Percentiles rank a stretch among this genome's conserved stretches.
These are phyloP conservation scores for Nomada ferruginata DNA, from an alignment of 2,888 invertebrate species.

Conservation along the genomic window DNA sequence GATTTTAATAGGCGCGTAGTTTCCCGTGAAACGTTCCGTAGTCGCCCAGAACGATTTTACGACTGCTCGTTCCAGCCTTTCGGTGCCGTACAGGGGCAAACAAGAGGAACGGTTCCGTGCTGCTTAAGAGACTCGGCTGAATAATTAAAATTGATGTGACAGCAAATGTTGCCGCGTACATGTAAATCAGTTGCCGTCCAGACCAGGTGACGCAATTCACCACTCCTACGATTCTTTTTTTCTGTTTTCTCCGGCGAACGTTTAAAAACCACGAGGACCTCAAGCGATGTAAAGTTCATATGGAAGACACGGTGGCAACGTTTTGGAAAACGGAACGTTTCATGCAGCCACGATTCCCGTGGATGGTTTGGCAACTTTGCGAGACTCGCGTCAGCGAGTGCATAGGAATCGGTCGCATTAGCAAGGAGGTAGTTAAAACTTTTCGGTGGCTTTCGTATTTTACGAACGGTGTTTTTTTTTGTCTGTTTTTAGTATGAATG, in stretches of 20 bases:
- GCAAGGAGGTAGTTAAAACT: background rate
- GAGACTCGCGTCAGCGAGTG: background rate
- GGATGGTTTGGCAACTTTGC: background rate
- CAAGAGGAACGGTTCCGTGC: conserved; percentile 56
- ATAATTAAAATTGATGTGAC: conserved; percentile 71
- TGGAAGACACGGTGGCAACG: background rate
- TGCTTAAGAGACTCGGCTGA: conserved; percentile 55
- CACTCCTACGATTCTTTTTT: background rate
- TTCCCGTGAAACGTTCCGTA: conserved; percentile 66
- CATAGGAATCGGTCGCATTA: conserved; percentile 29
- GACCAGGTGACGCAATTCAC: background rate
- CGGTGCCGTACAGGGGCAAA: conserved; percentile 60
- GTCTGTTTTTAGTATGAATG: background rate
- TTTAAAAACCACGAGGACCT: background rate
- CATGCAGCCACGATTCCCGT: background rate
- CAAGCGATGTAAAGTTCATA: conserved; percentile 2
- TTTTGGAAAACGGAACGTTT: conserved; percentile 9
- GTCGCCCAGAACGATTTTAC: conserved; percentile 66
- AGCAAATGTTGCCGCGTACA: conserved; percentile 51
- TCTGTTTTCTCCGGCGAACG: no score
- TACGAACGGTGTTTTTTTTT: background rate
- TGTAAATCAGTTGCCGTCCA: conserved; percentile 46
- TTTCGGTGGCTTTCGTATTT: conserved; percentile 14
- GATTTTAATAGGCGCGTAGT: conserved; percentile 70
- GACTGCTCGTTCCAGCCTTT: conserved; percentile 66